phyloP scores from a whole-genome alignment of 2,113 vertebrate species.

The Anseranas semipalmata region DNA sequence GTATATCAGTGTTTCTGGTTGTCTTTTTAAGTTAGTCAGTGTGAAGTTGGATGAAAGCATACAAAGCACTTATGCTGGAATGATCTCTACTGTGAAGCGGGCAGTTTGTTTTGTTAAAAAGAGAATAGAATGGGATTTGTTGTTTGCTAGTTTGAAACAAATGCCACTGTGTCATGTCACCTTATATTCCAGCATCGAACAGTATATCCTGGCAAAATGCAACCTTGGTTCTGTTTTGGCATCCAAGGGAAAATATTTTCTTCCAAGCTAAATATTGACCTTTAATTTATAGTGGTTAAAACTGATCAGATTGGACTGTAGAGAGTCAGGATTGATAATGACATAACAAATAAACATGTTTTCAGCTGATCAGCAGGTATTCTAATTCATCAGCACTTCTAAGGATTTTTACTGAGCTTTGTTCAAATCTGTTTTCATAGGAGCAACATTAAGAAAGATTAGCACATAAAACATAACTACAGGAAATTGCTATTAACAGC shows the following conservation, averaged over 20 bases:
- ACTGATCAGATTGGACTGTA: neutral
- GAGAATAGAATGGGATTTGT: neutral
- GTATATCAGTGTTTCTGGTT: neutral
- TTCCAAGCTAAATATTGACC: neutral
- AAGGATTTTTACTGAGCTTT: constrained; percentile 25
- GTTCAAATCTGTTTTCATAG: neutral
- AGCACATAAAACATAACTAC: neutral
- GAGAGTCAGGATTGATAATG: neutral
- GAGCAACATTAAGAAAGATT: neutral
- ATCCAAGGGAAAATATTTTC: neutral
- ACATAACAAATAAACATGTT: neutral
- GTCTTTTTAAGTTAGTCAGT: neutral
- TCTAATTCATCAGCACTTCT: constrained; percentile 7
- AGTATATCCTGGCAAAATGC: neutral
- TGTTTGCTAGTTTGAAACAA: neutral
- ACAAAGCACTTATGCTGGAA: neutral
- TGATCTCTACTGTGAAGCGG: neutral
- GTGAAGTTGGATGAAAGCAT: neutral
- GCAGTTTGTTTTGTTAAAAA: constrained; percentile 30
- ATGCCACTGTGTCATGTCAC: neutral
- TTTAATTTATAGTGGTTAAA: neutral
- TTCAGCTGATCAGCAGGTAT: constrained; percentile 11
- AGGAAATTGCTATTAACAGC: neutral
- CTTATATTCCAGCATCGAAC: neutral
- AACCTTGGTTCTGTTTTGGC: neutral